Base-by-base conservation (phyloP, 2,113 vertebrate species). In the Hystrix cristata region DNA sequence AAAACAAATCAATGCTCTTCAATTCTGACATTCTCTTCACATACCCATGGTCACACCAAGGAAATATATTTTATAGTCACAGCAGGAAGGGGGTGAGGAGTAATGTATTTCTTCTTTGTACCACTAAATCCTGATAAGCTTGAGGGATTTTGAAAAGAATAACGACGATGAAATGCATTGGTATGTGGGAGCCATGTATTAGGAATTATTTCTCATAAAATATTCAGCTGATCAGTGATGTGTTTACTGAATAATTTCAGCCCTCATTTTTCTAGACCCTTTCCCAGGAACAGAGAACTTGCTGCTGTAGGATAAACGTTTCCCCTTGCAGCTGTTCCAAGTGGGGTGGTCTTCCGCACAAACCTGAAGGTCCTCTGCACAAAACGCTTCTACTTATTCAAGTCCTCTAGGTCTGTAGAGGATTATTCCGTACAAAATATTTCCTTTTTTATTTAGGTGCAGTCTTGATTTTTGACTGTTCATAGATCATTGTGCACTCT, bases 121-220 rank as follows among this genome's bases (percentile, higher is more conserved):
- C 13, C 9, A 62, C 57, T 97, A 89, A 89, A 87, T 79, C 53
- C 69, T 51, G 76, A 85, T 80, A 85, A 94, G 65, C 59, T 65
- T 80, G 79, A 94, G 43, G 43, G 64, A 80, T 81, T 94, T 95
- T 74, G 80, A 69, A 51, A 95, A 72, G 13, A 74, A 62, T 71
- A 51, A 71, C 64, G 55, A 53, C 18, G 55, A 46, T 43, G 79
- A 64, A 95, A 97, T 83, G 62, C 34, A 79, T 27, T 84, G 51
- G 1, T 46, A 29, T 25, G 38, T 57, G 53, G 25, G 29, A 91
- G 18, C 7, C 67, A 69, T 83, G 76, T 31, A 59, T 38, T 57
- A 51, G 65, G 48, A 92, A 90, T n/a, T 88, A 53, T 53, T 78
- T 94, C 79, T 67, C 25, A 60, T 79, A 21, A 81, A 29, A 29